A percentile compares a stretch with the other conserved stretches of the same genome.
Conservation (phyloP, 2,888 invertebrate genomes). For the Schizaphis graminum region DNA sequence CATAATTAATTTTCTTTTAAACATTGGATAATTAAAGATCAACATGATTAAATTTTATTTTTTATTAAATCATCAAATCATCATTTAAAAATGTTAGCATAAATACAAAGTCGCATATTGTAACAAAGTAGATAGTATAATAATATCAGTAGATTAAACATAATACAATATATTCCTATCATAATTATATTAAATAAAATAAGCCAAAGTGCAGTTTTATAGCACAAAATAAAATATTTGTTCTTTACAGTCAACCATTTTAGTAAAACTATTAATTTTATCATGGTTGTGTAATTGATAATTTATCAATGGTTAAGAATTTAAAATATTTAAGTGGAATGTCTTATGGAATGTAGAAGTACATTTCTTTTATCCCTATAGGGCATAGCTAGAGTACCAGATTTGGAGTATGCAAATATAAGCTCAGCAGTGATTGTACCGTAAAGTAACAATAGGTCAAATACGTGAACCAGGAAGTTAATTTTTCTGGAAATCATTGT, state of each 20-base stretch:
- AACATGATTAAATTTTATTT: not conserved
- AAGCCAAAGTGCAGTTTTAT: not conserved
- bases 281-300: not conserved
- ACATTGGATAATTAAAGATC: not conserved
- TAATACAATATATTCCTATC: not conserved
- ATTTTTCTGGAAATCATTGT: not conserved
- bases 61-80: not conserved
- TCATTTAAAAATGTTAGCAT: not conserved
- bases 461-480: slow-evolving; percentile 16
- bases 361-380: not conserved
- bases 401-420: not conserved
- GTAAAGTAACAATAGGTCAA: not conserved
- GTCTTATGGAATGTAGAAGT: not conserved
- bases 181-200: not conserved
- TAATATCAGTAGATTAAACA: not conserved
- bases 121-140: not conserved
- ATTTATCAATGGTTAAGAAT: not conserved
- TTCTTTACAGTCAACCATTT: not conserved
- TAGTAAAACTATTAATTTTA: not conserved
- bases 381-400: not conserved
- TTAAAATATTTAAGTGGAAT: not conserved
- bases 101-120: not conserved
- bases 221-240: not conserved
- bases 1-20: not conserved
- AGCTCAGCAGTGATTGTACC: not conserved